Evolutionary conservation across 1,140 invertebrate species (phyloP).

Genomic region (Drusus annulatus): DNA sequence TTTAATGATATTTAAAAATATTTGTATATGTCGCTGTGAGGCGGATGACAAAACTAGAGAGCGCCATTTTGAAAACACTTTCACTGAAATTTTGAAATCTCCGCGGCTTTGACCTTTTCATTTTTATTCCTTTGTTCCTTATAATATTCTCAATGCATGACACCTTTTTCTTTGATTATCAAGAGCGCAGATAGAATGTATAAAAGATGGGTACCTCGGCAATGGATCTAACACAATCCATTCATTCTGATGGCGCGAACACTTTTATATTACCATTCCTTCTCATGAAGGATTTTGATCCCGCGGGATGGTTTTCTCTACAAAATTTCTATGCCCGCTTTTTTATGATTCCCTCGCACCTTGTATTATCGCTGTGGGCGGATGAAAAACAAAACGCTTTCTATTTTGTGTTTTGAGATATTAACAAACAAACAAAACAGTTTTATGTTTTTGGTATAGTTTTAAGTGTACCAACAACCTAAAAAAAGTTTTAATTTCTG

Average conservation of each 20-base stretch:
- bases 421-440: no score
- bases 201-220: background rate
- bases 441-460: no score
- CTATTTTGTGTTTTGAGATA: background rate
- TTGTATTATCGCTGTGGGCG: background rate
- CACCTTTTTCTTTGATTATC: constrained; percentile 49
- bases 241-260: constrained; percentile 46
- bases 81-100: background rate
- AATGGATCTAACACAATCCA: constrained; percentile 39
- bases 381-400: background rate
- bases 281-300: constrained; percentile 30
- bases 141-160: constrained; percentile 34
- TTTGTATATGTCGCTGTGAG: no score
- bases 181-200: constrained; percentile 38
- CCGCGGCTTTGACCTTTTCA: background rate
- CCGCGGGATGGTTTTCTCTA: constrained; percentile 19
- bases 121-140: background rate
- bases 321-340: constrained; percentile 1
- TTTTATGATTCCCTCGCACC: background rate
- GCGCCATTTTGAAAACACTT: background rate
- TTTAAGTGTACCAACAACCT: no score
- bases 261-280: constrained; percentile 38
- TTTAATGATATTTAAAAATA: no score
- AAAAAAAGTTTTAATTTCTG: no score
- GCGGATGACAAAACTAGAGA: no score